These are phyloP conservation scores for Sorex fumeus DNA, from an alignment of 2,113 vertebrate species.

Conservation along the genomic window DNA sequence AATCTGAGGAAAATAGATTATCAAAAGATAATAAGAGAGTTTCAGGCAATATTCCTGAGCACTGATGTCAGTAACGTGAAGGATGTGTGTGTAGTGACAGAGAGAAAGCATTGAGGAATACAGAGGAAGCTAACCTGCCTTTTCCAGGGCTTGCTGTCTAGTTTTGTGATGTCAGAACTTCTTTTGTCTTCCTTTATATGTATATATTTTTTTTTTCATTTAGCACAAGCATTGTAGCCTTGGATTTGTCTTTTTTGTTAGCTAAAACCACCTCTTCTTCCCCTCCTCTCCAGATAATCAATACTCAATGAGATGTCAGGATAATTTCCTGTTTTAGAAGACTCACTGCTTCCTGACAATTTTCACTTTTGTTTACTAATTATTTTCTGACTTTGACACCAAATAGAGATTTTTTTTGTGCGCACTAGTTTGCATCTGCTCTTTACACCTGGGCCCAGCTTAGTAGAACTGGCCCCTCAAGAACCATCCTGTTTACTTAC, in stretches of 20 bases:
- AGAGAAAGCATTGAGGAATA: background rate
- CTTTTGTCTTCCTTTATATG: constrained; percentile 27
- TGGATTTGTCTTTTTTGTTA: constrained; percentile 48
- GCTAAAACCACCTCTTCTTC: constrained; percentile 59
- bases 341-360: constrained; percentile 70
- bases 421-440: constrained; percentile 7
- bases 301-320: constrained; percentile 67
- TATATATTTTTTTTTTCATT: constrained; percentile 42
- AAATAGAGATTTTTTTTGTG: constrained; percentile 20
- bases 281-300: constrained; percentile 63
- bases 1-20: background rate
- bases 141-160: background rate
- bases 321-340: constrained; percentile 71
- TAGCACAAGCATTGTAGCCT: background rate
- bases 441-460: background rate
- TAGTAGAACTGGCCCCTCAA: background rate
- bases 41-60: background rate
- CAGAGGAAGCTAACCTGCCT: background rate
- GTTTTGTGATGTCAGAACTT: constrained; percentile 19
- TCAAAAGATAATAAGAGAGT: background rate
- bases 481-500: too few relatives aligned
- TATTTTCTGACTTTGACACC: constrained; percentile 76
- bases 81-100: background rate
- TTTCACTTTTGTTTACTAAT: constrained; percentile 75
- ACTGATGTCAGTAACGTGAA: background rate